Percentiles rank a stretch among this genome's conserved stretches.
Evolutionary conservation across 2,113 vertebrate genomes (phyloP).

Genomic region (Mormoops blainvillei): DNA sequence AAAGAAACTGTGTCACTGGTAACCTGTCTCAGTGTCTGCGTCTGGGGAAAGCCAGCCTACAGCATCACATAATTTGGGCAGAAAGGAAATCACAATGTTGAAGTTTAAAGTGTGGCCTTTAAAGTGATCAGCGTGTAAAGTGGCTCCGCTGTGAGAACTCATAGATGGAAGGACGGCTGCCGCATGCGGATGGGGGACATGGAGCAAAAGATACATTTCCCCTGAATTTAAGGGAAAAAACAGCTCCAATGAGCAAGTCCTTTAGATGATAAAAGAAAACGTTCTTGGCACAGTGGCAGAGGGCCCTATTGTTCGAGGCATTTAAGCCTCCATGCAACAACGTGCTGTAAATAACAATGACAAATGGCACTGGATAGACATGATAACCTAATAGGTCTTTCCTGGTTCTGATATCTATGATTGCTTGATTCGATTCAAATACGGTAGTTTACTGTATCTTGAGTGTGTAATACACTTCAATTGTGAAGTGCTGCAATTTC

Average conservation of each 20-base stretch:
- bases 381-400: slow-evolving; percentile 61
- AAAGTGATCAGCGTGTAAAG: slow-evolving; percentile 16
- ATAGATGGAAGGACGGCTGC: slow-evolving; percentile 10
- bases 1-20: background rate
- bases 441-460: slow-evolving; percentile 44
- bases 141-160: background rate
- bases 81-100: slow-evolving; percentile 20
- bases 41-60: background rate
- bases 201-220: slow-evolving; percentile 65
- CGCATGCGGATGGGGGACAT: too few relatives aligned
- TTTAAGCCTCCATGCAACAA: slow-evolving; percentile 41
- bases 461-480: slow-evolving; percentile 71
- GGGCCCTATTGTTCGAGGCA: background rate
- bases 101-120: slow-evolving; percentile 14
- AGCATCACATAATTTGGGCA: background rate
- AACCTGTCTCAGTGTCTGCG: background rate
- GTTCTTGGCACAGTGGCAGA: background rate
- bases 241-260: slow-evolving; percentile 17
- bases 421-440: slow-evolving; percentile 45
- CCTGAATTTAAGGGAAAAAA: slow-evolving; percentile 17
- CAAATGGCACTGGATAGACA: slow-evolving; percentile 39
- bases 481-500: slow-evolving; percentile 58
- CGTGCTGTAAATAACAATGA: slow-evolving; percentile 40
- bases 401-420: slow-evolving; percentile 54
- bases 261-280: slow-evolving; percentile 49